These are phyloP conservation scores for Thinocorus orbignyianus DNA, from an alignment of 2,113 vertebrate genomes.

Conservation along the genomic window DNA sequence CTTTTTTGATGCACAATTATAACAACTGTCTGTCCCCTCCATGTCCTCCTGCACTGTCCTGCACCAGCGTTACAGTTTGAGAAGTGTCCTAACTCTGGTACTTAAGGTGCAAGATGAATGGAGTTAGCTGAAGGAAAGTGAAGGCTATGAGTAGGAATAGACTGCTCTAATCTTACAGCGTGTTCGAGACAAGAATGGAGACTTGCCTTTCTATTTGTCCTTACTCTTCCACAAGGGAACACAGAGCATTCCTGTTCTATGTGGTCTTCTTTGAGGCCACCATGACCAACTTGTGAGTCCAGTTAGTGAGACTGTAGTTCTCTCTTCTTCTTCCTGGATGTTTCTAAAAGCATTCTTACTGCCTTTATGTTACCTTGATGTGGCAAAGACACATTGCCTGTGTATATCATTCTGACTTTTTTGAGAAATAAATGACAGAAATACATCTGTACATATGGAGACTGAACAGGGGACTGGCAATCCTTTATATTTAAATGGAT, in stretches of 20 bases:
- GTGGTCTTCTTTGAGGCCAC: background rate
- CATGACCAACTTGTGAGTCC: background rate
- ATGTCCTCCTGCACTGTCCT: background rate
- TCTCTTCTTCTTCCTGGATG: background rate
- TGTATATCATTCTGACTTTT: background rate
- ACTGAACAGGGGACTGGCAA: background rate
- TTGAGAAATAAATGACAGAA: background rate
- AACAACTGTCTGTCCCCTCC: background rate
- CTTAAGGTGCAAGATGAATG: background rate
- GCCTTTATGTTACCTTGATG: background rate
- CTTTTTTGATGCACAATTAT: background rate
- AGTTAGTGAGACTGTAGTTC: background rate
- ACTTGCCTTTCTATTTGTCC: background rate
- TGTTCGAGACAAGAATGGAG: background rate
- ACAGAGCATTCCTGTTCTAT: background rate
- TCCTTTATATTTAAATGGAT: background rate
- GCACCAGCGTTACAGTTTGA: background rate
- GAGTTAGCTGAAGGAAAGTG: background rate
- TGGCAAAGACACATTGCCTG: background rate
- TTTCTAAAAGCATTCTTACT: background rate
- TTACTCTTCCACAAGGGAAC: background rate
- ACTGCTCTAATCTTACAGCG: background rate
- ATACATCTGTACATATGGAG: background rate
- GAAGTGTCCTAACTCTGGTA: background rate
- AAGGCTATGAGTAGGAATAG: background rate